Conservation (phyloP, 2,888 invertebrate genomes). For the Cheilosia impressa region DNA sequence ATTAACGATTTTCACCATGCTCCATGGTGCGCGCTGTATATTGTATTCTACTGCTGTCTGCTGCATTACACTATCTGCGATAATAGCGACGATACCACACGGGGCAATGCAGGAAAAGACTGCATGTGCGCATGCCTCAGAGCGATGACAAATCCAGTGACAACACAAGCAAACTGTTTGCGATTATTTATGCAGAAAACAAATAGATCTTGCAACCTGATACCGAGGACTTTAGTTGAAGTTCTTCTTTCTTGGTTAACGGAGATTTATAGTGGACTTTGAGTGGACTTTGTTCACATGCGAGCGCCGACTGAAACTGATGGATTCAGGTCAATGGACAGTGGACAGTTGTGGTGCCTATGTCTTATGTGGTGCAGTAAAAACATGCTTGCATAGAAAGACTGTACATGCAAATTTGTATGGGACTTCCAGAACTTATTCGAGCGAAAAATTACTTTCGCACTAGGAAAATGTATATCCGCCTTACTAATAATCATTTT, state of each 20-base stretch:
- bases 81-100: slow-evolving; percentile 43
- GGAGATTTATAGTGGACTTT: slow-evolving; percentile 15
- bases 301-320: slow-evolving; percentile 30
- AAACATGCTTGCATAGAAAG: slow-evolving; percentile 2
- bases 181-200: slow-evolving; percentile 64
- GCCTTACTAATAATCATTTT: too few relatives aligned
- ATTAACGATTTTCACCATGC: slow-evolving; percentile 62
- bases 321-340: slow-evolving; percentile 50
- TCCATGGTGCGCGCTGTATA: background rate
- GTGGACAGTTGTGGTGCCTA: background rate
- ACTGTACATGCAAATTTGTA: too few relatives aligned
- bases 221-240: slow-evolving; percentile 47
- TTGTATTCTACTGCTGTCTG: slow-evolving; percentile 17
- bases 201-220: slow-evolving; percentile 64
- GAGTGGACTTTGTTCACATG: background rate
- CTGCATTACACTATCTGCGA: slow-evolving; percentile 38
- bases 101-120: slow-evolving; percentile 39
- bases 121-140: background rate
- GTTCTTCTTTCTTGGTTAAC: slow-evolving; percentile 43
- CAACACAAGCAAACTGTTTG: slow-evolving; percentile 51
- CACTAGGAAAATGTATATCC: too few relatives aligned
- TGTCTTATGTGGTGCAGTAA: background rate
- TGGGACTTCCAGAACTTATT: too few relatives aligned
- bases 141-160: slow-evolving; percentile 66
- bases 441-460: too few relatives aligned